Evolutionary conservation across 2,113 vertebrate genomes (phyloP).

Genomic region (Tachysurus fulvidraco): DNA sequence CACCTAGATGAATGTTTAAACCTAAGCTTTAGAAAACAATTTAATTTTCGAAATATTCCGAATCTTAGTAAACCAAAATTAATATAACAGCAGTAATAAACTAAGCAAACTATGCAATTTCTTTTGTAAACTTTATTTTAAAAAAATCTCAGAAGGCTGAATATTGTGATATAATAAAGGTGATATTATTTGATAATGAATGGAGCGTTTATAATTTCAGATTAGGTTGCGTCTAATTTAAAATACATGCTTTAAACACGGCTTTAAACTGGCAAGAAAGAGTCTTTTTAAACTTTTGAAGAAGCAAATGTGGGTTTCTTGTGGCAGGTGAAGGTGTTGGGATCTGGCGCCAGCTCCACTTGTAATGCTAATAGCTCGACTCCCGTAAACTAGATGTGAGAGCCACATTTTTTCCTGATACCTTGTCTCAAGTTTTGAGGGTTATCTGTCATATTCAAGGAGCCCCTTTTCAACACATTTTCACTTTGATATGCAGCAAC

Average conservation of each 20-base stretch:
- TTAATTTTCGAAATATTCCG: neutral
- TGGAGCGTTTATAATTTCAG: neutral
- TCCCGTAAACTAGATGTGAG: constrained; percentile 77
- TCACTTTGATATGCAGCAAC: constrained; percentile 89
- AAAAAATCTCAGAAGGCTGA: neutral
- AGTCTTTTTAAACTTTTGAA: too few species aligned
- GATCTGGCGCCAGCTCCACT: constrained; percentile 70
- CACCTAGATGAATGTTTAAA: neutral
- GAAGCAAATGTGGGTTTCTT: constrained; percentile 19
- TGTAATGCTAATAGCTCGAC: constrained; percentile 80
- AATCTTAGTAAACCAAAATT: neutral
- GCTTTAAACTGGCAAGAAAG: too few species aligned
- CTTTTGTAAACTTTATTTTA: neutral
- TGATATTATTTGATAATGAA: neutral
- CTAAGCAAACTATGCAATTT: neutral
- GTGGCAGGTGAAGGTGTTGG: constrained; percentile 58
- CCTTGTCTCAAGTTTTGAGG: constrained; percentile 78
- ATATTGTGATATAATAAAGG: too few species aligned
- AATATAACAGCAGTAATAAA: neutral
- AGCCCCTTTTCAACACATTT: constrained; percentile 81
- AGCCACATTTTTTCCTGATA: constrained; percentile 71
- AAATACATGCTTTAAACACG: neutral
- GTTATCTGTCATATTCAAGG: constrained; percentile 84
- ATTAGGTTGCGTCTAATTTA: neutral
- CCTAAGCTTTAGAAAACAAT: neutral